Conservation (phyloP, 2,888 invertebrate genomes). For the Frankliniella intonsa region DNA sequence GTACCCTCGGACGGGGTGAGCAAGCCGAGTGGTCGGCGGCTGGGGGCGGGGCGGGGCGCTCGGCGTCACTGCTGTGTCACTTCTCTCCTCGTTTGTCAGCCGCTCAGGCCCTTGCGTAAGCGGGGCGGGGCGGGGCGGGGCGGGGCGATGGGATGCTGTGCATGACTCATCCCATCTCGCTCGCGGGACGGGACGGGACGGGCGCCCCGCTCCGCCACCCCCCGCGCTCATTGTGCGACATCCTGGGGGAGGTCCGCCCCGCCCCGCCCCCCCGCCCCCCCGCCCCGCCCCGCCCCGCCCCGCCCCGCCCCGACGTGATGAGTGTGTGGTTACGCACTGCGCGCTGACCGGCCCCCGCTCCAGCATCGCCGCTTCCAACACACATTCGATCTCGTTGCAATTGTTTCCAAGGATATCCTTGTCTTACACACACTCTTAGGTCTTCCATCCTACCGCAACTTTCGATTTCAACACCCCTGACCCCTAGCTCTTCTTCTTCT, state of each 20-base stretch:
- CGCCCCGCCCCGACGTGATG: conserved; percentile 35
- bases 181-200: conserved; percentile 9
- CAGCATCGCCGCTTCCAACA: too few relatives aligned
- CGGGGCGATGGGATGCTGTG: neutral
- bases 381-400: neutral
- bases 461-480: conserved; percentile 27
- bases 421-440: neutral
- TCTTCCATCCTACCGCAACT: neutral
- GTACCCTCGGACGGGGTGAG: too few relatives aligned
- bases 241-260: neutral
- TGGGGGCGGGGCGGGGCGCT: too few relatives aligned
- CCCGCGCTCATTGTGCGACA: conserved; percentile 3
- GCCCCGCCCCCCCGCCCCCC: conserved; percentile 1
- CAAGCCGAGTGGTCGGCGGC: too few relatives aligned
- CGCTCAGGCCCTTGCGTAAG: neutral
- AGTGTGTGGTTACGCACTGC: conserved; percentile 31
- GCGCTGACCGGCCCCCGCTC: neutral
- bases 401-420: conserved; percentile 5
- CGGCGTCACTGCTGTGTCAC: neutral
- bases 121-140: neutral
- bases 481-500: too few relatives aligned
- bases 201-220: neutral
- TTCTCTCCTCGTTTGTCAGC: neutral
- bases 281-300: conserved; percentile 24
- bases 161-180: neutral